phyloP scores from a whole-genome alignment of 2,888 invertebrate species.

The Diarsia dahlii region DNA sequence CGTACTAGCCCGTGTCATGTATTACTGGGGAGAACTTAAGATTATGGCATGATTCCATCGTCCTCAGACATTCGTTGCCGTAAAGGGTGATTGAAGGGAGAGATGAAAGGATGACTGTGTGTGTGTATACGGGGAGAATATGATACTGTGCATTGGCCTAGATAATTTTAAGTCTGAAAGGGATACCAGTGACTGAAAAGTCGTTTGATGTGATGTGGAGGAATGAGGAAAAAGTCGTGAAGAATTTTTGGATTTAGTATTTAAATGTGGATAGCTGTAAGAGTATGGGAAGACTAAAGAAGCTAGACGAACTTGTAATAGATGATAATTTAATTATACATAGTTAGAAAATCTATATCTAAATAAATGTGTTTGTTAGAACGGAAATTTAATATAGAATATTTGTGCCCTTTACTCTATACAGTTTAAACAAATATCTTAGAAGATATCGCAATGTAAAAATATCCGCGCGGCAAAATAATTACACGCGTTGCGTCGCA shows the following conservation, averaged over 20 bases:
- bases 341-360: too few relatives aligned
- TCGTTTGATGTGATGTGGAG: neutral
- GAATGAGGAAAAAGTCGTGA: neutral
- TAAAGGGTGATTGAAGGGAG: neutral
- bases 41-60: slow-evolving; percentile 14
- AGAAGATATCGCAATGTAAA: too few relatives aligned
- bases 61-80: slow-evolving; percentile 16
- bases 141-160: neutral
- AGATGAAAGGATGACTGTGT: neutral
- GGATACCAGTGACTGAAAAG: neutral
- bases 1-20: slow-evolving; percentile 1
- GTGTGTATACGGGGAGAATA: neutral
- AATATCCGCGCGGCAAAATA: too few relatives aligned
- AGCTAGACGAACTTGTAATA: too few relatives aligned
- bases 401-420: too few relatives aligned
- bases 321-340: too few relatives aligned
- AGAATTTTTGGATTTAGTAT: neutral
- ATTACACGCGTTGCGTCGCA: too few relatives aligned
- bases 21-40: slow-evolving; percentile 7
- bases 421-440: too few relatives aligned
- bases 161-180: neutral
- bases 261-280: neutral
- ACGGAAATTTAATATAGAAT: too few relatives aligned
- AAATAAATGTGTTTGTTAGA: too few relatives aligned
- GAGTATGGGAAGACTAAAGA: neutral